These are phyloP conservation scores for Peromyscus aztecus DNA, from an alignment of 2,797 vertebrate species.

Conservation along the genomic window DNA sequence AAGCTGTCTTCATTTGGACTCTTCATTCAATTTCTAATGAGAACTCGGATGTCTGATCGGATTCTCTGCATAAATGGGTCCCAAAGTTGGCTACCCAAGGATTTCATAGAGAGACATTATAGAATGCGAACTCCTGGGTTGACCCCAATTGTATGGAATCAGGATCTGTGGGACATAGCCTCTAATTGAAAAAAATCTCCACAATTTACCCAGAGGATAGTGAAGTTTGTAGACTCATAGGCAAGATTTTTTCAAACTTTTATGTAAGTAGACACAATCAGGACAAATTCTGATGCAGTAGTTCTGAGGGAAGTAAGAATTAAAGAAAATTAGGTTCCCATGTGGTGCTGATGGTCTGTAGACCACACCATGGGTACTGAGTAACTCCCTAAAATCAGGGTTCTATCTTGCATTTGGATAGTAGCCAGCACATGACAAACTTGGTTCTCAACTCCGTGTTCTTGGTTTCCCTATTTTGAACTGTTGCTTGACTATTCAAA, in stretches of 20 bases:
- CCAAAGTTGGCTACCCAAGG: neutral
- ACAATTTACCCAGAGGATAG: neutral
- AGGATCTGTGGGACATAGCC: neutral
- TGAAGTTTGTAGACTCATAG: neutral
- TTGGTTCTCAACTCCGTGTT: neutral
- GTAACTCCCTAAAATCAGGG: neutral
- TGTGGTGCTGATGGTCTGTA: neutral
- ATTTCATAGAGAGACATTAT: neutral
- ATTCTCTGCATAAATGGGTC: neutral
- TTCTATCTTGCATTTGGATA: neutral
- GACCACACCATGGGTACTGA: neutral
- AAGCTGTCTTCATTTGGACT: neutral
- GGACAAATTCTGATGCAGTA: neutral
- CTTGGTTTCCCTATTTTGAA: constrained; percentile 26
- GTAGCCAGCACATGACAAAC: neutral
- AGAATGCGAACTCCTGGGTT: constrained; percentile 31
- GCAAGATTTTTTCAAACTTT: neutral
- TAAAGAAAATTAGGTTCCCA: neutral
- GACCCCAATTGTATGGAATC: neutral
- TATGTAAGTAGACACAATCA: neutral
- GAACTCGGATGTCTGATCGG: neutral
- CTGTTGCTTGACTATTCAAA: constrained; percentile 2
- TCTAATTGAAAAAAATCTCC: neutral
- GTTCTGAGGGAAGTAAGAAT: neutral
- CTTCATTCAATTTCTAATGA: neutral